Conservation (phyloP, 2,888 invertebrate genomes). For the Laspeyria flexula region DNA sequence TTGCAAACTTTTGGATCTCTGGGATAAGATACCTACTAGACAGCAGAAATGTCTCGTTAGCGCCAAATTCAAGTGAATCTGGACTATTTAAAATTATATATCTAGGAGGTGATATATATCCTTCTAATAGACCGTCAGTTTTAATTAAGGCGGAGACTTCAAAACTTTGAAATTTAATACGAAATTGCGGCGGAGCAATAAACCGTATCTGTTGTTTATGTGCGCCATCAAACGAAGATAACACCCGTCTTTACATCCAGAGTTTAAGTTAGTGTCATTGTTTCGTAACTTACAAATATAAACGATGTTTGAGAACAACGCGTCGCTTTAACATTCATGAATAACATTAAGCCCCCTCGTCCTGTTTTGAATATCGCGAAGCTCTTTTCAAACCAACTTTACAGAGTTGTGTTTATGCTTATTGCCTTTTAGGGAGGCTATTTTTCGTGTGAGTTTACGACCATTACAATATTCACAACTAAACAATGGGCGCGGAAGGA, state of each 20-base stretch:
- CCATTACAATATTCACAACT: slow-evolving; percentile 64
- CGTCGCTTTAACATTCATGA: slow-evolving; percentile 80
- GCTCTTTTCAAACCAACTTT: slow-evolving; percentile 58
- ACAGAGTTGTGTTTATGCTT: slow-evolving; percentile 70
- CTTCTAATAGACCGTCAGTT: slow-evolving; percentile 55
- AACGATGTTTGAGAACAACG: slow-evolving; percentile 78
- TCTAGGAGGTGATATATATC: slow-evolving; percentile 58
- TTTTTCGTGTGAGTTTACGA: slow-evolving; percentile 50
- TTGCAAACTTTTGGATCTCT: slow-evolving; percentile 56
- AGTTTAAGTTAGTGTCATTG: slow-evolving; percentile 82
- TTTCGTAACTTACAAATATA: slow-evolving; percentile 81
- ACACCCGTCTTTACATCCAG: slow-evolving; percentile 74
- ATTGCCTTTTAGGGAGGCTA: slow-evolving; percentile 67
- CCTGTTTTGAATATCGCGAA: slow-evolving; percentile 73
- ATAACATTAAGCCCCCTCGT: slow-evolving; percentile 76
- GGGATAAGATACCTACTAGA: slow-evolving; percentile 55
- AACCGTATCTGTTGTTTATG: slow-evolving; percentile 76
- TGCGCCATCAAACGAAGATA: slow-evolving; percentile 78
- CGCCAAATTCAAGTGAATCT: slow-evolving; percentile 67
- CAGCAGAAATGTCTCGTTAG: slow-evolving; percentile 60
- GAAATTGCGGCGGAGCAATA: slow-evolving; percentile 65
- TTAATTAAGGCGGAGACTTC: slow-evolving; percentile 63
- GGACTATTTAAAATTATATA: slow-evolving; percentile 59
- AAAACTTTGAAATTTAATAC: slow-evolving; percentile 71
- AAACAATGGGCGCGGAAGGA: slow-evolving; percentile 53